Evolutionary conservation across 1,140 invertebrate genomes (phyloP).

Genomic region (Trialeurodes vaporariorum): DNA sequence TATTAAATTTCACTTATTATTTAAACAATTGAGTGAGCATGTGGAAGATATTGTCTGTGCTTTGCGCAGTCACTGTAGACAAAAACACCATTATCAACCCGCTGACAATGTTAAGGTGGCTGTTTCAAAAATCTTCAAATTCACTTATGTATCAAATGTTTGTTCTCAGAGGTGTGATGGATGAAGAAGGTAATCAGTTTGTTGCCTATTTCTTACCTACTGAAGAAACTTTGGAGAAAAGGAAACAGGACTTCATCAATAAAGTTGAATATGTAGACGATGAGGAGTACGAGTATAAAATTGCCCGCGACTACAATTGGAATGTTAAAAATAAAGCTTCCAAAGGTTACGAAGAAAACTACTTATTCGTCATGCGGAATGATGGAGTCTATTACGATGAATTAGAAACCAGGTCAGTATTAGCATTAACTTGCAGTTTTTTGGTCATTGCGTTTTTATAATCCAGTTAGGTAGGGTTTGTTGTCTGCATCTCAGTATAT

Average conservation of each 20-base stretch:
- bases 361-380: slow-evolving; percentile 86
- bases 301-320: slow-evolving; percentile 94
- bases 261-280: slow-evolving; percentile 78
- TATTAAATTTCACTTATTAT: too few relatives aligned
- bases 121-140: too few relatives aligned
- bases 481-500: neutral
- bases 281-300: slow-evolving; percentile 88
- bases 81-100: too few relatives aligned
- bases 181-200: slow-evolving; percentile 96
- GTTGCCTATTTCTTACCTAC: slow-evolving; percentile 96
- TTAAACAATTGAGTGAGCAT: too few relatives aligned
- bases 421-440: neutral
- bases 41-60: too few relatives aligned
- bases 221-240: slow-evolving; percentile 80
- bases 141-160: too few relatives aligned
- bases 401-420: slow-evolving; percentile 66
- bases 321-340: slow-evolving; percentile 97
- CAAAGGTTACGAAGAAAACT: slow-evolving; percentile 97
- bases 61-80: too few relatives aligned
- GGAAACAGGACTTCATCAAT: slow-evolving; percentile 64
- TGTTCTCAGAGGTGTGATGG: slow-evolving; percentile 76
- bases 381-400: slow-evolving; percentile 95
- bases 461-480: slow-evolving; percentile 1
- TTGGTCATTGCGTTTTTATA: neutral
- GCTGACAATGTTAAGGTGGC: too few relatives aligned